phyloP scores from a whole-genome alignment of 1,140 invertebrate genomes.

The Vanessa atalanta region DNA sequence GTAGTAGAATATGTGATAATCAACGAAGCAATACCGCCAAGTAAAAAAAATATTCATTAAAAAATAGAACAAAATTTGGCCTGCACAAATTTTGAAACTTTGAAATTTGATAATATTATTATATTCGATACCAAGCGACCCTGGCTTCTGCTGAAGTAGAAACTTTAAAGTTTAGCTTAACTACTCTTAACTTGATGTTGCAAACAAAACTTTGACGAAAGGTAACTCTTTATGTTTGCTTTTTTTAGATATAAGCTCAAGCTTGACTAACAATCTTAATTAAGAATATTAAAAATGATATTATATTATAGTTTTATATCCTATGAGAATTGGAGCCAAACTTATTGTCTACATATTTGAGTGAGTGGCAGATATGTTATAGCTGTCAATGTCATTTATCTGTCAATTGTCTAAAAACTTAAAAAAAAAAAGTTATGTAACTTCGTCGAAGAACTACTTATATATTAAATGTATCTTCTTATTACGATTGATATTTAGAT shows the following conservation, averaged over 20 bases:
- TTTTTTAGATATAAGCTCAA: not conserved
- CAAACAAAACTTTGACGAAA: conserved; percentile 1
- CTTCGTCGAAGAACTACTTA: too few relatives aligned
- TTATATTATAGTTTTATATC: not conserved
- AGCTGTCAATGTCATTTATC: too few relatives aligned
- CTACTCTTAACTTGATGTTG: conserved; percentile 3
- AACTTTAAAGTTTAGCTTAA: conserved; percentile 11
- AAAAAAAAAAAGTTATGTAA: too few relatives aligned
- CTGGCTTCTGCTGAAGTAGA: not conserved
- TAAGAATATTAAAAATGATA: not conserved
- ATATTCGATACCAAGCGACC: conserved; percentile 1
- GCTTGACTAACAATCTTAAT: not conserved
- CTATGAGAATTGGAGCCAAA: too few relatives aligned
- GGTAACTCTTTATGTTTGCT: not conserved
- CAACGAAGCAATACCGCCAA: too few relatives aligned
- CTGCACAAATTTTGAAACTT: not conserved
- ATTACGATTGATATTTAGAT: too few relatives aligned
- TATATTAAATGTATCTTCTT: too few relatives aligned
- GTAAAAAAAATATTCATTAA: too few relatives aligned
- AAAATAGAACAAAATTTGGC: not conserved
- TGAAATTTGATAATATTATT: not conserved
- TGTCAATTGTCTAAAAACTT: too few relatives aligned
- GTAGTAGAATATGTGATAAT: too few relatives aligned
- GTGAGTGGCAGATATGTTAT: too few relatives aligned
- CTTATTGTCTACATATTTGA: too few relatives aligned